Evolutionary conservation across 92 coral and sea anemone genomes (phyloP), one percentile per base, ranked within the genome.

Genomic region (Phymanthus crucifer): DNA sequence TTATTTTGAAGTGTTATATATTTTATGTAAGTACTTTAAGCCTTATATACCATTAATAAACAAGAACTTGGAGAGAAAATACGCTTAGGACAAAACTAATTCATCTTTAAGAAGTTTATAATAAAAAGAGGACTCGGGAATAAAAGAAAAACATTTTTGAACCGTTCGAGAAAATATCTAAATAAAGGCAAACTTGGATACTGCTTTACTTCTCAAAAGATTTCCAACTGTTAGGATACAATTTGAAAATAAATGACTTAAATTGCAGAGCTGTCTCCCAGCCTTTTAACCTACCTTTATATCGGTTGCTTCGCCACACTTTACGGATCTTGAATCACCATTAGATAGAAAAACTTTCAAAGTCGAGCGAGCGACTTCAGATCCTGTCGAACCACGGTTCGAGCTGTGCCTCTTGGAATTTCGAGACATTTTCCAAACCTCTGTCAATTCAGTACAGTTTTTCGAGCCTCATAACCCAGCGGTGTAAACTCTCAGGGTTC

Each of bases 261-360:
- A 36, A 77, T 69, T 79, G 71, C 67, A 47, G 38, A 68, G 48
- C 45, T 69, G 37, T 35, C 29, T 68, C 43, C 18, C 17, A 57
- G 33, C 8, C 19, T 70, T 11, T 40, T 36, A 10, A 32, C 89
- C 34, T 58, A 93, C 99, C 97, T 95, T 95, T 31, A 95, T 84
- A 73, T 95, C 99, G 40, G 99, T 95, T 6, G 96, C 93, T 76
- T 95, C 99, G 66, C 99, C 98, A 48, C 94, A 95, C 85, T 95
- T 95, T 12, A 95, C 96, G 66, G 98, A 90, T 79, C 99, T 83
- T 37, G 97, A 93, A 65, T 93, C 99, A 46, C 98, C 99, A 76
- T 95, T 95, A 27, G 99, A 91, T 24, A 95, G 94, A 45, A 87
- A 84, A 64, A 95, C 99, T 87, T 93, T 95, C 64, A 95, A 84